These are phyloP conservation scores for Dromaius novaehollandiae DNA, from an alignment of 2,113 vertebrate species.

Conservation along the genomic window DNA sequence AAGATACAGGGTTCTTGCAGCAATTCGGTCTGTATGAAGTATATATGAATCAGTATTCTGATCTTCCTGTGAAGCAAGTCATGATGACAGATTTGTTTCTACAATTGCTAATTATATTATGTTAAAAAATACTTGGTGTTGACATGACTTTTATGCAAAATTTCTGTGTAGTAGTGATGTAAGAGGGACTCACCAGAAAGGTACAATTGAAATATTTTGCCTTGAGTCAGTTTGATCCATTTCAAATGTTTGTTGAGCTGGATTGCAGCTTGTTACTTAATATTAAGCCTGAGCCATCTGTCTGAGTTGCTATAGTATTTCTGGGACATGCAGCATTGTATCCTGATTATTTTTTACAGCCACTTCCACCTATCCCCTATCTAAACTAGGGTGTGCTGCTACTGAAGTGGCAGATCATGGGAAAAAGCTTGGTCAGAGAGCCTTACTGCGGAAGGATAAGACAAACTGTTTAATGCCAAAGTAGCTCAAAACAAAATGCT, in stretches of 20 bases:
- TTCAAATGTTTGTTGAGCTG: conserved; percentile 35
- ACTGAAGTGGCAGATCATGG: not conserved
- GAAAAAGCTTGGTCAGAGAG: not conserved
- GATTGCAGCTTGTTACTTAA: not conserved
- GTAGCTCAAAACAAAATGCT: not conserved
- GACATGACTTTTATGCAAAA: conserved; percentile 44
- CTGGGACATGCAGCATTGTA: not conserved
- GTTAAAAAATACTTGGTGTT: conserved; percentile 46
- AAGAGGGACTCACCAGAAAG: not conserved
- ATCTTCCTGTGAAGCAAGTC: conserved; percentile 50
- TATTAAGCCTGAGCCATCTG: not conserved
- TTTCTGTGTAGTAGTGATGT: conserved; percentile 7
- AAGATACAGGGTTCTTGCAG: not conserved
- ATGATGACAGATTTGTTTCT: conserved; percentile 64
- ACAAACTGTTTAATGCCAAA: not conserved
- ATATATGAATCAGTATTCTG: conserved; percentile 61
- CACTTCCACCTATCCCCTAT: not conserved
- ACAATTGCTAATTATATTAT: conserved; percentile 60
- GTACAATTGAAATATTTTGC: conserved; percentile 34
- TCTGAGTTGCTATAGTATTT: not conserved
- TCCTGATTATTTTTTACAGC: not conserved
- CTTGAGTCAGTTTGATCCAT: conserved; percentile 16
- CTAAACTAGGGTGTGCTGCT: not conserved
- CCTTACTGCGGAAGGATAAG: not conserved
- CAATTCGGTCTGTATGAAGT: conserved; percentile 35